Conservation (phyloP, 2,113 vertebrate genomes). For the Baryphthengus martii region DNA sequence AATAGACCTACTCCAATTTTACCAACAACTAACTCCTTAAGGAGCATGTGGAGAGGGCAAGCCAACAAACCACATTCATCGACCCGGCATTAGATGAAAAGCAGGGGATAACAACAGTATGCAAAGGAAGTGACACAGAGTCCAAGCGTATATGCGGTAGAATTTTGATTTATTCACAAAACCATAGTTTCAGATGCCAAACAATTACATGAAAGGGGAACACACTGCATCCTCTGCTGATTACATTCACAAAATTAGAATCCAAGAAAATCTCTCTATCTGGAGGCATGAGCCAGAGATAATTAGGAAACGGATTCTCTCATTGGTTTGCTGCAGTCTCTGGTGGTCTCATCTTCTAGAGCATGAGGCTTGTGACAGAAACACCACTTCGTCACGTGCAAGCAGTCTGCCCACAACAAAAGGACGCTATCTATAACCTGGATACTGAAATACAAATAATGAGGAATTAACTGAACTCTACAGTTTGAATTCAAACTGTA, state of each 20-base stretch:
- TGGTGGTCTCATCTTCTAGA: background rate
- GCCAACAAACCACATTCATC: background rate
- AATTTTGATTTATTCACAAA: conserved; percentile 2
- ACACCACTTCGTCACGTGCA: background rate
- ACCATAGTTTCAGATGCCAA: background rate
- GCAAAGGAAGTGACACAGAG: background rate
- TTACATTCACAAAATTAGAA: conserved; percentile 14
- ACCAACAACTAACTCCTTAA: background rate
- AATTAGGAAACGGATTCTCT: conserved; percentile 13
- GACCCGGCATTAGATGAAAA: background rate
- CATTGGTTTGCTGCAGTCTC: background rate
- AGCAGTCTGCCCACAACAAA: background rate
- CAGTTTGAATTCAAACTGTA: background rate
- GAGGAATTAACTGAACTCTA: background rate
- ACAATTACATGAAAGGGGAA: background rate
- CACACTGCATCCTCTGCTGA: background rate
- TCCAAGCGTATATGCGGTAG: background rate
- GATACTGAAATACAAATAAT: background rate
- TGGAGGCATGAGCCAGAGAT: background rate
- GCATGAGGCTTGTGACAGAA: background rate
- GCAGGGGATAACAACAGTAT: background rate
- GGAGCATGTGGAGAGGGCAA: background rate
- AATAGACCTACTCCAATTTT: background rate
- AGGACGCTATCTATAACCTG: background rate
- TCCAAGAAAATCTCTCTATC: conserved; percentile 6